phyloP scores from a whole-genome alignment of 1,140 invertebrate species.

The Lerema accius region DNA sequence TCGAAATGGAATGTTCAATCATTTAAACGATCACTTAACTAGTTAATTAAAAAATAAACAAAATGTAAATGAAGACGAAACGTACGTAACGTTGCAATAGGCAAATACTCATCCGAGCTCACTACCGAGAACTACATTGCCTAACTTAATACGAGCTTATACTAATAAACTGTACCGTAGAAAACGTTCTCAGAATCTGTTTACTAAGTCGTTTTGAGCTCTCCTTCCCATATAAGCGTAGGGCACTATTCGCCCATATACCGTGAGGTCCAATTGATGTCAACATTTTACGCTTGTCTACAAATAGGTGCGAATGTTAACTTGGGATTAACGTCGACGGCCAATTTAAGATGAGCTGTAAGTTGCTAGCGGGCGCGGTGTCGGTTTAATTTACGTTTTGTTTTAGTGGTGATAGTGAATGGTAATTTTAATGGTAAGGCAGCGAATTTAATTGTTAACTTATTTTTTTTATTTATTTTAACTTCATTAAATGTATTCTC shows the following conservation, averaged over 20 bases:
- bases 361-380: constrained; percentile 32
- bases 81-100: too few species aligned
- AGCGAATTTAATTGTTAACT: too few species aligned
- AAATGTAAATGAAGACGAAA: constrained; percentile 1
- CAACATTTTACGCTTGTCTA: constrained; percentile 48
- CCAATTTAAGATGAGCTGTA: constrained; percentile 40
- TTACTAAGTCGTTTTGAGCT: constrained; percentile 27
- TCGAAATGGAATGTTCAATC: too few species aligned
- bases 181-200: constrained; percentile 24
- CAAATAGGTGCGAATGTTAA: constrained; percentile 58
- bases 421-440: too few species aligned
- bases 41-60: constrained; percentile 3
- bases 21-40: too few species aligned
- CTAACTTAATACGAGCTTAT: constrained; percentile 28
- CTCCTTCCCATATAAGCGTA: constrained; percentile 27
- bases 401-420: too few species aligned
- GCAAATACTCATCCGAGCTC: background rate
- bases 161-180: constrained; percentile 24
- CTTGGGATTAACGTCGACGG: constrained; percentile 41
- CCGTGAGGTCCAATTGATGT: constrained; percentile 29
- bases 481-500: too few species aligned
- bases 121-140: constrained; percentile 17
- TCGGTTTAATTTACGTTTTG: background rate
- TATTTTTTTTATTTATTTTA: too few species aligned
- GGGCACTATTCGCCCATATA: constrained; percentile 31